These are phyloP conservation scores for Carassius auratus DNA, from an alignment of 2,113 vertebrate genomes.

Conservation along the genomic window DNA sequence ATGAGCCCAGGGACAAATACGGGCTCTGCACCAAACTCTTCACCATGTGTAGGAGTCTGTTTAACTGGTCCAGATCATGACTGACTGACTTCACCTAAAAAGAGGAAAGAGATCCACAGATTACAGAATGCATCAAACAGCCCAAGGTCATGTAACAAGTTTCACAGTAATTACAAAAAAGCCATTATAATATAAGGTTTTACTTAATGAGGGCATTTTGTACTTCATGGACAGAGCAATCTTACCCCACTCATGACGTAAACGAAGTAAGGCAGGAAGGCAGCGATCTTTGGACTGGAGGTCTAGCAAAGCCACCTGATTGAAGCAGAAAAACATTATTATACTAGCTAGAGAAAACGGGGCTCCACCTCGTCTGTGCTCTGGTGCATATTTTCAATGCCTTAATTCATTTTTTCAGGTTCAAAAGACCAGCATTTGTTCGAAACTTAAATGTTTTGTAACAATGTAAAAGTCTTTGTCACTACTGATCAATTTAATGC, in stretches of 20 bases:
- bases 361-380: too few species aligned
- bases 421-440: too few species aligned
- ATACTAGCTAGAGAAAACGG: not conserved
- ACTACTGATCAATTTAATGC: not conserved
- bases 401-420: too few species aligned
- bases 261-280: conserved; percentile 90
- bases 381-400: too few species aligned
- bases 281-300: conserved; percentile 92
- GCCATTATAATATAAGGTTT: not conserved
- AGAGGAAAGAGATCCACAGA: not conserved
- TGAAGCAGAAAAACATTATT: conserved; percentile 3
- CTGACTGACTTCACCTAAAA: conserved; percentile 90
- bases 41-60: conserved; percentile 88
- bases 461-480: too few species aligned
- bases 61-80: conserved; percentile 90
- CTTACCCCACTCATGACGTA: conserved; percentile 92
- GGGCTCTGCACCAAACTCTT: conserved; percentile 89
- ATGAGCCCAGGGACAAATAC: conserved; percentile 88
- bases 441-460: too few species aligned
- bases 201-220: not conserved
- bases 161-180: not conserved
- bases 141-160: too few species aligned
- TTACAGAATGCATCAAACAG: too few species aligned
- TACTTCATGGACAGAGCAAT: not conserved
- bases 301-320: conserved; percentile 87